Base-by-base conservation (phyloP, 1,140 invertebrate genomes). In the Leptopilina boulardi region DNA sequence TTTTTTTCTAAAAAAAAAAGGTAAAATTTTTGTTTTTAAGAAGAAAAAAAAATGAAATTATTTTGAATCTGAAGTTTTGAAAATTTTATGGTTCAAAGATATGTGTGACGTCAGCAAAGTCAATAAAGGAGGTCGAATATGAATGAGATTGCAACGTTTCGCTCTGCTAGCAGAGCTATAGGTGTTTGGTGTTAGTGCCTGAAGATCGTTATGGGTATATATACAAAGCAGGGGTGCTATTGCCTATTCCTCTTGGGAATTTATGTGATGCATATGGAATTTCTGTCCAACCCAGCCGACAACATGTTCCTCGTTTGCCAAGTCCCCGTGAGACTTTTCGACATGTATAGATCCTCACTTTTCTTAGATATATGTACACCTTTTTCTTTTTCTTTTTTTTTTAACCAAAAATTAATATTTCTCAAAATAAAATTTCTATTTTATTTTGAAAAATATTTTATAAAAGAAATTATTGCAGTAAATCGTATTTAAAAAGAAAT, bases 181-280 rank as follows among this genome's bases (percentile, higher is more conserved):
- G 5, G 56, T 59, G 56, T 59, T 66, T 66, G 59, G 59, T 66
- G 59, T 66, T 30, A 13, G 59, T 66, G 26, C 3, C n/a, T 30
- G 59, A 66, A 66, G 59, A 66, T 66, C 26, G 59, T 74, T 74
- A 56, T 74, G 72, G 74, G 66, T 78, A 70, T 71, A 56, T 44
- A 72, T 73, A 75, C 73, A 73, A 72, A 74, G 73, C 70, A 34
- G 47, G 72, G 74, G 74, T 76, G 73, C 77, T 80, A 73, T 79
- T 74, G 51, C 54, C 75, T 56, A 79, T 74, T 21, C 70, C 78
- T 44, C 75, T 76, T 71, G 75, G 75, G 72, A 74, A 74, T 76
- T 79, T 79, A 76, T 79, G 75, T 76, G 78, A 76, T 73, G 75
- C 74, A 79, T 77, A 77, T 73, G 71, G 73, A 80, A 80, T 77